Conservation (phyloP, 2,113 vertebrate species). For the Axis porcinus region DNA sequence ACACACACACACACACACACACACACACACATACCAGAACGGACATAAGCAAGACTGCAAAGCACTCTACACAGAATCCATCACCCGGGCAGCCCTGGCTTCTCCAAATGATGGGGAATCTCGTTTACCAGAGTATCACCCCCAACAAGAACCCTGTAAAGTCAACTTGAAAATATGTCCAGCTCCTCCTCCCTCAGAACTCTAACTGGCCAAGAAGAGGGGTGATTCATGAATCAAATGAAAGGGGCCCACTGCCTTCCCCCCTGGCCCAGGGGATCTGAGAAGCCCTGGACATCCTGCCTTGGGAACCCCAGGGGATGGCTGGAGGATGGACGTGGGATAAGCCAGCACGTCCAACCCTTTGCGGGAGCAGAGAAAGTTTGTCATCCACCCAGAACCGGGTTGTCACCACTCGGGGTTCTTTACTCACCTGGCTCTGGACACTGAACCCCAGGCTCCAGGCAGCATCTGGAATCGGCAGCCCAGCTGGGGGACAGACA, state of each 20-base stretch:
- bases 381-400: conserved; percentile 41
- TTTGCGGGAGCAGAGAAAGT: conserved; percentile 47
- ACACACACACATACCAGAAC: not conserved
- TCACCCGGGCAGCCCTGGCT: not conserved
- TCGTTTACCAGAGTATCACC: not conserved
- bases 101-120: not conserved
- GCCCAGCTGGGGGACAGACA: not conserved
- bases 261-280: not conserved
- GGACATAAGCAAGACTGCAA: not conserved
- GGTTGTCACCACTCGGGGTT: not conserved
- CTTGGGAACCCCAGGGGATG: not conserved
- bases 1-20: not conserved
- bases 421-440: not conserved
- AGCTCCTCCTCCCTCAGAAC: not conserved
- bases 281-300: not conserved
- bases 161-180: not conserved
- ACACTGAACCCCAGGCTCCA: not conserved
- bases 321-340: not conserved
- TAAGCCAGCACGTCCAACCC: not conserved
- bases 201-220: not conserved
- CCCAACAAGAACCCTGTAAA: not conserved
- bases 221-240: not conserved
- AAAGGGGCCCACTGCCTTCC: not conserved
- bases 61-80: not conserved
- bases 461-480: not conserved